Conservation (phyloP, 2,113 vertebrate species). For the Gambusia affinis region DNA sequence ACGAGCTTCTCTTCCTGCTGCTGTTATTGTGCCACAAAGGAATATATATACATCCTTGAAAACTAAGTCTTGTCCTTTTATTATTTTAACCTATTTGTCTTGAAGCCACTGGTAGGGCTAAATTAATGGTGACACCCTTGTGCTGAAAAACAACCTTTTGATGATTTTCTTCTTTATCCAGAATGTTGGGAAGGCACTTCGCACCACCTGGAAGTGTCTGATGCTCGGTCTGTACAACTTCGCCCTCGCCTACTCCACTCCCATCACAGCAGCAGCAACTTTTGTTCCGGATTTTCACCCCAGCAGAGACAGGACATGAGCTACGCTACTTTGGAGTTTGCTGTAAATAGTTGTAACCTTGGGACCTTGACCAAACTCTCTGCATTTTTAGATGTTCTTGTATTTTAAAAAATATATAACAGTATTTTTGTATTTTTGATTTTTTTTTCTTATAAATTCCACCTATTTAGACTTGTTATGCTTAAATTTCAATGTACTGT, state of each 20-base stretch:
- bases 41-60: neutral
- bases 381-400: neutral
- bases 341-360: neutral
- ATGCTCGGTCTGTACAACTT: slow-evolving; percentile 88
- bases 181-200: slow-evolving; percentile 88
- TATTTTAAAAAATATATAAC: slow-evolving; percentile 4
- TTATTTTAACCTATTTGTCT: slow-evolving; percentile 11
- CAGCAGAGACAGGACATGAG: slow-evolving; percentile 47
- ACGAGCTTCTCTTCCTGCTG: slow-evolving; percentile 25
- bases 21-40: slow-evolving; percentile 36
- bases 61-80: neutral
- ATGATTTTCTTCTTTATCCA: slow-evolving; percentile 54
- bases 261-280: slow-evolving; percentile 79
- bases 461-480: neutral
- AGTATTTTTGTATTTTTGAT: neutral
- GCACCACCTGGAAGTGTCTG: slow-evolving; percentile 88
- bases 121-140: neutral
- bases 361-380: slow-evolving; percentile 4
- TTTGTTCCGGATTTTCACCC: slow-evolving; percentile 77
- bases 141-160: neutral
- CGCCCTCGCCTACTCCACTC: slow-evolving; percentile 84
- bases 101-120: neutral
- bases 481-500: neutral
- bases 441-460: neutral
- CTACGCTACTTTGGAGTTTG: neutral